Evolutionary conservation across 2,888 invertebrate genomes (phyloP).

Genomic region (Parnassius orleans): DNA sequence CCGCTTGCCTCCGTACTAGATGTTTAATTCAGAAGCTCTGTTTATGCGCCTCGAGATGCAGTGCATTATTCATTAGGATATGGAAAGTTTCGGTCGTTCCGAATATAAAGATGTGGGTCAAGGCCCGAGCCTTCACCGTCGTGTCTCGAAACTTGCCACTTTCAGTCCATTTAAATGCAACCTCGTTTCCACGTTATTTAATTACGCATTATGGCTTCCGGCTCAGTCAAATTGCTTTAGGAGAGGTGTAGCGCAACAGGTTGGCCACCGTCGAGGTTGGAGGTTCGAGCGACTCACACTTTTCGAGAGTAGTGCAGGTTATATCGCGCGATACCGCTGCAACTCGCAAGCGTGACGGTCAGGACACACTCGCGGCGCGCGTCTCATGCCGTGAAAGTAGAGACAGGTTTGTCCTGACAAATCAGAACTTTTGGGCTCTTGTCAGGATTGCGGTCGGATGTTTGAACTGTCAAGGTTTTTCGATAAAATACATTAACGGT

Average conservation of each 20-base stretch:
- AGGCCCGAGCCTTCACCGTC: slow-evolving; percentile 37
- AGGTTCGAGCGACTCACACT: slow-evolving; percentile 27
- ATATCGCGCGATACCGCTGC: neutral
- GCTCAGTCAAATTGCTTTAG: slow-evolving; percentile 27
- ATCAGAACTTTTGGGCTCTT: too few species aligned
- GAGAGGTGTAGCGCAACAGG: neutral
- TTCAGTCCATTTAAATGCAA: slow-evolving; percentile 48
- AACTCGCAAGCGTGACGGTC: neutral
- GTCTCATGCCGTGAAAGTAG: slow-evolving; percentile 21
- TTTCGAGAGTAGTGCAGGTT: slow-evolving; percentile 4
- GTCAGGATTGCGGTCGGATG: too few species aligned
- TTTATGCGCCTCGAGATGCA: slow-evolving; percentile 33
- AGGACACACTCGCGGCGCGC: slow-evolving; percentile 11
- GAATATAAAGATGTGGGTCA: slow-evolving; percentile 62
- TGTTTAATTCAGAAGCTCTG: slow-evolving; percentile 35
- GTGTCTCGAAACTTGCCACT: slow-evolving; percentile 31
- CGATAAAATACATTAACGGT: too few species aligned
- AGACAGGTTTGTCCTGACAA: too few species aligned
- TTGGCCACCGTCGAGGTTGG: neutral
- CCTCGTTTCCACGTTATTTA: slow-evolving; percentile 50
- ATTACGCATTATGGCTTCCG: slow-evolving; percentile 46
- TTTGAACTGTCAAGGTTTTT: too few species aligned
- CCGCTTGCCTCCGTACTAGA: slow-evolving; percentile 2
- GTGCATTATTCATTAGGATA: slow-evolving; percentile 54
- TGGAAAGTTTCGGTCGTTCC: slow-evolving; percentile 56